These are phyloP conservation scores for Lepilemur septentrionalis DNA, from an alignment of 2,797 vertebrate species.

Conservation along the genomic window DNA sequence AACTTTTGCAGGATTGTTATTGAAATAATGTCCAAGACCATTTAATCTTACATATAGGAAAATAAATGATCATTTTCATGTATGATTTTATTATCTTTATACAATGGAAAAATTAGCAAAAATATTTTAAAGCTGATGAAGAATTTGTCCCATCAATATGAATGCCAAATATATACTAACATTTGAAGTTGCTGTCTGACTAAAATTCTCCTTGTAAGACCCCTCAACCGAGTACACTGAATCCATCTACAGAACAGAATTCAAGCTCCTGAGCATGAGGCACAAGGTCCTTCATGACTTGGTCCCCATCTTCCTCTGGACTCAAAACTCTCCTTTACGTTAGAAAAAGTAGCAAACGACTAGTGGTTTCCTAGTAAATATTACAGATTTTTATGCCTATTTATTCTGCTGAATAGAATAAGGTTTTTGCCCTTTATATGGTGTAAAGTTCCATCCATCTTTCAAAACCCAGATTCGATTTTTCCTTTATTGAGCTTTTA, in stretches of 20 bases:
- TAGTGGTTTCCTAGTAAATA: neutral
- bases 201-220: neutral
- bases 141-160: neutral
- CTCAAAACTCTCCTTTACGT: neutral
- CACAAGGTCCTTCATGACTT: neutral
- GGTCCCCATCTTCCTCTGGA: neutral
- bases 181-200: neutral
- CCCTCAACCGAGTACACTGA: neutral
- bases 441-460: neutral
- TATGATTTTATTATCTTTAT: neutral
- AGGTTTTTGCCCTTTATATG: neutral
- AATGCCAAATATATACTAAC: neutral
- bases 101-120: neutral
- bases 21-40: neutral
- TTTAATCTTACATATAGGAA: neutral
- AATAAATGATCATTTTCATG: neutral
- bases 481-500: neutral
- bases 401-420: neutral
- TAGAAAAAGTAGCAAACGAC: neutral
- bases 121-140: neutral
- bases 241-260: neutral
- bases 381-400: no score
- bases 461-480: neutral
- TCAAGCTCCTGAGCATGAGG: neutral
- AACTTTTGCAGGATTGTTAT: constrained; percentile 27